These are phyloP conservation scores for Latheticus oryzae DNA, from an alignment of 2,888 invertebrate species.

Conservation along the genomic window DNA sequence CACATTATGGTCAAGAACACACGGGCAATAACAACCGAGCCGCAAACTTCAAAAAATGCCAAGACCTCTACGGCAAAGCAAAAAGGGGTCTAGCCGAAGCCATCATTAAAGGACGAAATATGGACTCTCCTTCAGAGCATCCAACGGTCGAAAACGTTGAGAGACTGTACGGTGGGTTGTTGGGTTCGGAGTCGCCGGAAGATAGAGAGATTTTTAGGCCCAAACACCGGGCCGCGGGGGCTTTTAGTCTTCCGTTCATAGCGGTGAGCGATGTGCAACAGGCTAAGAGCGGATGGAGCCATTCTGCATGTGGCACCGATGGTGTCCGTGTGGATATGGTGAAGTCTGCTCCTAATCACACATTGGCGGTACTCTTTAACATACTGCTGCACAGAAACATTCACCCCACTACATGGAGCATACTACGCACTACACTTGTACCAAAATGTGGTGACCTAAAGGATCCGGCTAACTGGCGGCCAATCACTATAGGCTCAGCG, in stretches of 20 bases:
- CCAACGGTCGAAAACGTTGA: slow-evolving; percentile 3
- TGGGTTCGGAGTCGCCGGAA: slow-evolving; percentile 9
- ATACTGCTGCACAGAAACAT: too few relatives aligned
- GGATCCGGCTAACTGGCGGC: slow-evolving; percentile 50
- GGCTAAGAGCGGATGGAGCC: too few relatives aligned
- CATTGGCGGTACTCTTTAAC: too few relatives aligned
- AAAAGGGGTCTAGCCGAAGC: slow-evolving; percentile 10
- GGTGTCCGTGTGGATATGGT: too few relatives aligned
- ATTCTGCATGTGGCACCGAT: too few relatives aligned
- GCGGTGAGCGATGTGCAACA: slow-evolving; percentile 19
- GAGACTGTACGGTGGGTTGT: slow-evolving; percentile 13
- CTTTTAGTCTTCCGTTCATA: not conserved
- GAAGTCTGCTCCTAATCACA: too few relatives aligned
- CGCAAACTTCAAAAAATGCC: slow-evolving; percentile 14
- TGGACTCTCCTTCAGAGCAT: not conserved
- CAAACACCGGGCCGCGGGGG: too few relatives aligned
- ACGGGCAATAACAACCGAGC: slow-evolving; percentile 4
- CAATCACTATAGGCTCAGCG: slow-evolving; percentile 52
- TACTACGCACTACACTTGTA: slow-evolving; percentile 37
- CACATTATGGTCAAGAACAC: slow-evolving; percentile 13
- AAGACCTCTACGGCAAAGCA: slow-evolving; percentile 19
- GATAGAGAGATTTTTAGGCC: too few relatives aligned
- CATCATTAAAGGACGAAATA: slow-evolving; percentile 3
- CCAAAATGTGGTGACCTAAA: slow-evolving; percentile 44
- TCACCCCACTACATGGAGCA: too few relatives aligned